Evolutionary conservation across 2,113 vertebrate species (phyloP).

Genomic region (Triplophysa tibetana): DNA sequence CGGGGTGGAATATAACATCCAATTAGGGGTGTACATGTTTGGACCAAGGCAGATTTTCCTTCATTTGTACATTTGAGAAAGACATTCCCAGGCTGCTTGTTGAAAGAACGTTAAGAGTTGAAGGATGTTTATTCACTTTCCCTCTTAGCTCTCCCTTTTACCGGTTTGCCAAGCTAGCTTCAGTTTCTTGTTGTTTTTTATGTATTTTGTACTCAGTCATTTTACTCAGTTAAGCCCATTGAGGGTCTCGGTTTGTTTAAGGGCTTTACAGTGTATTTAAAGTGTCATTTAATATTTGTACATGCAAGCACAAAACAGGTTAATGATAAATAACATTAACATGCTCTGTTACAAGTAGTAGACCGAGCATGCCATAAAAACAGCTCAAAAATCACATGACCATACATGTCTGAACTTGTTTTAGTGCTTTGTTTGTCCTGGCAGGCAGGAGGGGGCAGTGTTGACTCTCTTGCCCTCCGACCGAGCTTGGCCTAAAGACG

Average conservation of each 20-base stretch:
- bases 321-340: background rate
- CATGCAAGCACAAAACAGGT: background rate
- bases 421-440: conserved; percentile 1
- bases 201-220: conserved; percentile 10
- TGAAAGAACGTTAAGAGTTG: conserved; percentile 12
- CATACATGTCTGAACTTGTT: conserved; percentile 51
- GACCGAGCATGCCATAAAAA: background rate
- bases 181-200: conserved; percentile 1
- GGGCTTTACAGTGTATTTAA: conserved; percentile 5
- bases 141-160: conserved; percentile 25
- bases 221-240: conserved; percentile 1
- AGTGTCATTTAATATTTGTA: background rate
- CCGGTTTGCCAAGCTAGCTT: conserved; percentile 24
- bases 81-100: conserved; percentile 26
- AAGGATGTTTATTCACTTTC: conserved; percentile 27
- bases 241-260: conserved; percentile 9
- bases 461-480: conserved; percentile 51
- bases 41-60: conserved; percentile 32
- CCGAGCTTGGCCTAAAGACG: conserved; percentile 6
- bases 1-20: conserved; percentile 20
- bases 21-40: background rate
- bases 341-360: background rate
- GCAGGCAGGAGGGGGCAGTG: conserved; percentile 70
- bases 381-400: conserved; percentile 13
- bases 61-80: conserved; percentile 23